These are phyloP conservation scores for Cercocebus atys DNA, from an alignment of 2,113 vertebrate species.

Conservation along the genomic window DNA sequence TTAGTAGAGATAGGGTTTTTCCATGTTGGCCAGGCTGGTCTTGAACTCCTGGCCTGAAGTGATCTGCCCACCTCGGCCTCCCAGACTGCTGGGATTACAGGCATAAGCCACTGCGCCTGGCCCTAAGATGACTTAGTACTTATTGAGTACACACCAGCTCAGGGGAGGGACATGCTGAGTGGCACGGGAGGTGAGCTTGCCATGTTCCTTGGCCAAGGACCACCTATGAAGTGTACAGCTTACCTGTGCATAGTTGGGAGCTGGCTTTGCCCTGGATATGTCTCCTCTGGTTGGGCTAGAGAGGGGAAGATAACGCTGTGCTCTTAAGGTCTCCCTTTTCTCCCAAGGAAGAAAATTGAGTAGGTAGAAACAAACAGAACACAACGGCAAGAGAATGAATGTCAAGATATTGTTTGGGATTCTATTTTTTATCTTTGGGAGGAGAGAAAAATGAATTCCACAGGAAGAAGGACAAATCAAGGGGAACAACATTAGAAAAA, in stretches of 20 bases:
- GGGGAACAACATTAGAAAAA: constrained; percentile 6
- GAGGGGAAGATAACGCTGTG: neutral
- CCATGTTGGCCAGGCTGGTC: too few species aligned
- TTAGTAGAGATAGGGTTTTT: too few species aligned
- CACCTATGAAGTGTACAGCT: neutral
- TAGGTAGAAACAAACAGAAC: constrained; percentile 6
- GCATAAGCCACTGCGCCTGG: too few species aligned
- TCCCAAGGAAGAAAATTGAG: neutral
- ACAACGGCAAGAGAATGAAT: constrained; percentile 4
- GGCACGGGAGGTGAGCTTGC: neutral
- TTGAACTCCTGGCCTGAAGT: too few species aligned
- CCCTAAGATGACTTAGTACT: neutral
- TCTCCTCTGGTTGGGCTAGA: neutral
- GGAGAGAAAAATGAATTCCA: neutral
- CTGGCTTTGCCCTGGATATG: neutral
- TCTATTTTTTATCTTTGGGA: constrained; percentile 45
- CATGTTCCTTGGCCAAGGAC: neutral
- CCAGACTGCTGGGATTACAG: too few species aligned
- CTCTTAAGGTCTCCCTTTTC: neutral
- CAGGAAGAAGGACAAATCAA: constrained; percentile 21
- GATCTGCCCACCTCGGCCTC: too few species aligned
- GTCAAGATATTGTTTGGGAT: constrained; percentile 4
- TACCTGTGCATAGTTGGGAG: neutral
- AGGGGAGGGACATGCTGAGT: neutral
- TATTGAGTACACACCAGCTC: neutral